A percentile compares a stretch with the other conserved stretches of the same genome.
phyloP scores from a whole-genome alignment of 2,888 invertebrate species.

The Polyommatus icarus region DNA sequence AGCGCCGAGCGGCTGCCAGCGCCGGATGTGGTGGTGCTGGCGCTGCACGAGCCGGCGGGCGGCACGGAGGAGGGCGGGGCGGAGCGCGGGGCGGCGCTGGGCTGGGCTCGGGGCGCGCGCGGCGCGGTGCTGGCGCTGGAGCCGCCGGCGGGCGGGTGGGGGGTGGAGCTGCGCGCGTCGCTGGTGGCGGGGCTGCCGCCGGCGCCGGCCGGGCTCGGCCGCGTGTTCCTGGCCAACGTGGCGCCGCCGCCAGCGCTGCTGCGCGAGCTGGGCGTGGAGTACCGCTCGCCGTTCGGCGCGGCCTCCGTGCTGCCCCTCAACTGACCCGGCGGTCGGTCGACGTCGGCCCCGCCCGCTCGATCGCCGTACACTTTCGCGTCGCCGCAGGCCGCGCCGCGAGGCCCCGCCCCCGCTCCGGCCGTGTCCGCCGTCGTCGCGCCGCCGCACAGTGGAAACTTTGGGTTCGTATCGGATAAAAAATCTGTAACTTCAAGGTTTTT shows the following conservation, averaged over 20 bases:
- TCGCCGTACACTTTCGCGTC: background rate
- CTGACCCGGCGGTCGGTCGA: constrained; percentile 41
- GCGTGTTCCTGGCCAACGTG: constrained; percentile 91
- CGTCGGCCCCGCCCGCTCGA: background rate
- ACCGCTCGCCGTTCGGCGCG: constrained; percentile 88
- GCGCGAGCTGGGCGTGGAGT: constrained; percentile 86
- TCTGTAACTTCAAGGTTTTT: too few species aligned
- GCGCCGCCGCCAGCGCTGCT: constrained; percentile 88
- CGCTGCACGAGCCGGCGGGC: constrained; percentile 51
- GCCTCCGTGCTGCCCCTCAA: constrained; percentile 66
- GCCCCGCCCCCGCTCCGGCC: constrained; percentile 29
- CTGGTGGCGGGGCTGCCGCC: constrained; percentile 50
- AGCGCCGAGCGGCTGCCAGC: constrained; percentile 45
- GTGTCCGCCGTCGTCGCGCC: too few species aligned
- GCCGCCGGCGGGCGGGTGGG: constrained; percentile 60
- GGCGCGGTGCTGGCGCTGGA: constrained; percentile 62
- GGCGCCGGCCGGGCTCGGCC: constrained; percentile 55
- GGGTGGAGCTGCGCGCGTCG: constrained; percentile 45
- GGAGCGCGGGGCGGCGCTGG: constrained; percentile 71
- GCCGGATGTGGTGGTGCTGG: constrained; percentile 58
- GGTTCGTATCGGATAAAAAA: too few species aligned
- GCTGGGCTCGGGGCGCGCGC: constrained; percentile 79
- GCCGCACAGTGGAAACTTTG: background rate
- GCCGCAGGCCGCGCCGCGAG: constrained; percentile 15
- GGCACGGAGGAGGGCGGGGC: constrained; percentile 61